phyloP scores from a whole-genome alignment of 2,888 invertebrate species.

The Flexamia atlantica region DNA sequence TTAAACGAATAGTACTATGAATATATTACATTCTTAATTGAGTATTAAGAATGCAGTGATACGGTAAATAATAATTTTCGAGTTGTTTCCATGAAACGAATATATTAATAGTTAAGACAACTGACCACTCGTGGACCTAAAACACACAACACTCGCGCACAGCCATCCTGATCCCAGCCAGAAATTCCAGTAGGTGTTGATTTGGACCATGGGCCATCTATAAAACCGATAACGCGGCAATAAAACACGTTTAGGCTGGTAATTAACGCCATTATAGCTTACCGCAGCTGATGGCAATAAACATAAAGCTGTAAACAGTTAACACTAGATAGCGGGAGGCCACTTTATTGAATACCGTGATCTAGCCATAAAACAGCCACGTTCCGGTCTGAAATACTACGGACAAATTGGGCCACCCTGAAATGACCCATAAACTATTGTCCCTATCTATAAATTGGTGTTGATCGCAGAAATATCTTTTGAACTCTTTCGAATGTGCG shows the following conservation, averaged over 20 bases:
- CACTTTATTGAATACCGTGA: conserved; percentile 9
- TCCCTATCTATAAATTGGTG: too few species aligned
- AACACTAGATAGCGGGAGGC: conserved; percentile 10
- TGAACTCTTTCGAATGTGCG: too few species aligned
- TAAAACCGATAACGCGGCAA: conserved; percentile 28
- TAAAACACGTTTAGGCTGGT: neutral
- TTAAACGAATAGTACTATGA: too few species aligned
- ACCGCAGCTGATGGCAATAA: conserved; percentile 1
- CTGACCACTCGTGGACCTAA: too few species aligned
- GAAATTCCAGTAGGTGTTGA: neutral
- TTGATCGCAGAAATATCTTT: too few species aligned
- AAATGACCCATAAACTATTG: too few species aligned
- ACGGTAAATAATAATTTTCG: too few species aligned
- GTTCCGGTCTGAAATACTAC: neutral
- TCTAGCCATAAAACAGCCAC: conserved; percentile 12
- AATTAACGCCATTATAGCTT: conserved; percentile 2
- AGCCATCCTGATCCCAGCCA: neutral
- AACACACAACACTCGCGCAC: too few species aligned
- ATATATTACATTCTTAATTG: too few species aligned
- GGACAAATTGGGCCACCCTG: conserved; percentile 8
- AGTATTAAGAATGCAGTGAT: too few species aligned
- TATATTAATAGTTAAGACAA: too few species aligned
- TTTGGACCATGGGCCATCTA: neutral
- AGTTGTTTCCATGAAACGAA: too few species aligned
- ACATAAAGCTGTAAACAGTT: conserved; percentile 29